Conservation (phyloP, 2,113 vertebrate genomes). For the Sinosuthora webbiana region DNA sequence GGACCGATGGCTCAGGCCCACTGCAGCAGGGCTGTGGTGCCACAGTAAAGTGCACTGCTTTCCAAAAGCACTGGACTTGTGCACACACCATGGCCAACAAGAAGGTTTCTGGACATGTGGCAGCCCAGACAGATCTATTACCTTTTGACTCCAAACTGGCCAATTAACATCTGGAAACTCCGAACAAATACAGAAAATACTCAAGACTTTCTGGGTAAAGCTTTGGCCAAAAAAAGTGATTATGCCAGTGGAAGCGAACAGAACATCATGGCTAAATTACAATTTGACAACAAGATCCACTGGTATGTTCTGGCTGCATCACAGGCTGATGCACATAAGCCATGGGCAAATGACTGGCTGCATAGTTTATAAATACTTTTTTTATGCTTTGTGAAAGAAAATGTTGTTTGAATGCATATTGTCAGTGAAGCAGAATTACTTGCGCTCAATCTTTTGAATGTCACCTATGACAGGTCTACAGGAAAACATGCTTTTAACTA, state of each 20-base stretch:
- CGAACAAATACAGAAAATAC: neutral
- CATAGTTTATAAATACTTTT: neutral
- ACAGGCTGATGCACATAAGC: neutral
- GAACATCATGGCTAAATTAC: neutral
- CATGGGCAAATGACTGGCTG: neutral
- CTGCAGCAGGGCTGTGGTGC: neutral
- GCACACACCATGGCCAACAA: neutral
- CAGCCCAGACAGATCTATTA: neutral
- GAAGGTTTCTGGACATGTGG: neutral
- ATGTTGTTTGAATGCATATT: neutral
- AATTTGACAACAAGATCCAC: neutral
- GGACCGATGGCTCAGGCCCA: neutral
- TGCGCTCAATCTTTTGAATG: neutral
- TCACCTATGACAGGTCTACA: neutral
- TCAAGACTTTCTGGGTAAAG: neutral
- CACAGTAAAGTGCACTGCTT: neutral
- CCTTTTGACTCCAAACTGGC: neutral
- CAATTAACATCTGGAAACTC: neutral
- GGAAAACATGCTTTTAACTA: constrained; percentile 45
- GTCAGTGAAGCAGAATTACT: neutral
- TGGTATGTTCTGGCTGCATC: neutral
- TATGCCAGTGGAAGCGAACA: neutral
- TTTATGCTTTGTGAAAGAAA: neutral
- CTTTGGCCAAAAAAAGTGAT: neutral
- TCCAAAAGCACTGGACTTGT: neutral